Base-by-base conservation (phyloP, 2,113 vertebrate genomes). In the Poeciliopsis occidentalis region DNA sequence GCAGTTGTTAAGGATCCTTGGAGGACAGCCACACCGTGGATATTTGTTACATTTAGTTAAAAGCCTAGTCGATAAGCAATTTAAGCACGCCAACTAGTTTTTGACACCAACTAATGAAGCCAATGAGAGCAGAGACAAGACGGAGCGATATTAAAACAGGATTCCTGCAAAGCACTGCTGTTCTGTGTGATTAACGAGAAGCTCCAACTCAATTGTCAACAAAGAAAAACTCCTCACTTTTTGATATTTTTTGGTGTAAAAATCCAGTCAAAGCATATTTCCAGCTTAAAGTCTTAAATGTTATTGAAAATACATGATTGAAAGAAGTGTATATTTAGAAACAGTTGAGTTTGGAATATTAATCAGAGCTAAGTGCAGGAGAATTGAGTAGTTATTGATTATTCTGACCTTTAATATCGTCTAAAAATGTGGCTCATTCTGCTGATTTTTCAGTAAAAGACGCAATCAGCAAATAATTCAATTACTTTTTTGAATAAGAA, bases 51-150 rank as follows among this genome's bases (percentile, higher is more conserved):
- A 82, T 88, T 92, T 82, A 88, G 86, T 89, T 88, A 86, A 90
- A 89, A 92, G 88, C 82, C 73, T 68, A 80, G 87, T 89, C 89
- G 74, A 90, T 91, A 88, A 92, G 88, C 87, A 91, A 89, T 92
- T 90, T 90, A 73, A 85, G 82, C 73, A 22, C 37, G 34, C 74
- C 65, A 71, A 78, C 78, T 60, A 39, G 71, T 74, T 85, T 86
- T 78, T 84, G 86, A 87, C 91, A 78, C 79, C 71, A 84, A 85
- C 85, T 89, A 82, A 90, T 89, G 89, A 90, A 87, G 89, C 77
- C 82, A 78, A 83, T 81, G 81, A 85, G 86, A 74, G 80, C 75
- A 80, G 71, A 84, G 75, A 75, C 76, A 75, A 90, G 81, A 80
- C 64, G 22, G 67, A 84, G 69, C 41, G 54, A 81, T 68, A 81